Percentiles rank a stretch among this genome's conserved stretches.
Conservation (phyloP, 2,888 invertebrate genomes). For the Dimorphilus gyrociliatus region DNA sequence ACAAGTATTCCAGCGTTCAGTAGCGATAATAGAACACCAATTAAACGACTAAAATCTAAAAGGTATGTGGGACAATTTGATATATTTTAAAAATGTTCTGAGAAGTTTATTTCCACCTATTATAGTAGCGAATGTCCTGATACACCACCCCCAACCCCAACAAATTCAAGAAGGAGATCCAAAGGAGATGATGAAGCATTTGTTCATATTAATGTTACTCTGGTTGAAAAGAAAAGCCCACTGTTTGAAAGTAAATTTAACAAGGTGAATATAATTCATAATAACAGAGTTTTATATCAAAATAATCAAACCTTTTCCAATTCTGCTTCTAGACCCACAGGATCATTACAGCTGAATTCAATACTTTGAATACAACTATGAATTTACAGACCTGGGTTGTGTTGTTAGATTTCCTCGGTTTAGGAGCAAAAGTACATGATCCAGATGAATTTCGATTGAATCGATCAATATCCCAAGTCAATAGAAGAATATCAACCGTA, state of each 20-base stretch:
- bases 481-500: no score
- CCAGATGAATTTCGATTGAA: no score
- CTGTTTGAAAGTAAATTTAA: slow-evolving; percentile 49
- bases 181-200: slow-evolving; percentile 45
- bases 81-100: no score
- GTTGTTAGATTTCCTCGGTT: slow-evolving; percentile 77
- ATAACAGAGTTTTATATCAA: neutral
- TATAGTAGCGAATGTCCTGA: slow-evolving; percentile 28
- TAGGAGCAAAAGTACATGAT: slow-evolving; percentile 35
- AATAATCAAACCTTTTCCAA: neutral
- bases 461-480: no score
- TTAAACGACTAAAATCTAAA: neutral
- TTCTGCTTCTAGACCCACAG: slow-evolving; percentile 40
- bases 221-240: slow-evolving; percentile 51
- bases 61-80: neutral
- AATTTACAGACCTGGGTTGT: slow-evolving; percentile 89
- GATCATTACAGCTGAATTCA: slow-evolving; percentile 66
- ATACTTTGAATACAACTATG: slow-evolving; percentile 70
- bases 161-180: slow-evolving; percentile 34
- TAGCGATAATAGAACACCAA: neutral
- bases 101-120: slow-evolving; percentile 1
- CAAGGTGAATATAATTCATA: slow-evolving; percentile 36
- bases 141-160: slow-evolving; percentile 53
- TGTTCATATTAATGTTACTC: slow-evolving; percentile 51
- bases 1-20: no score